A percentile compares a stretch with the other conserved stretches of the same genome.
Conservation (phyloP, 2,113 vertebrate genomes). For the Dryoscopus gambensis region DNA sequence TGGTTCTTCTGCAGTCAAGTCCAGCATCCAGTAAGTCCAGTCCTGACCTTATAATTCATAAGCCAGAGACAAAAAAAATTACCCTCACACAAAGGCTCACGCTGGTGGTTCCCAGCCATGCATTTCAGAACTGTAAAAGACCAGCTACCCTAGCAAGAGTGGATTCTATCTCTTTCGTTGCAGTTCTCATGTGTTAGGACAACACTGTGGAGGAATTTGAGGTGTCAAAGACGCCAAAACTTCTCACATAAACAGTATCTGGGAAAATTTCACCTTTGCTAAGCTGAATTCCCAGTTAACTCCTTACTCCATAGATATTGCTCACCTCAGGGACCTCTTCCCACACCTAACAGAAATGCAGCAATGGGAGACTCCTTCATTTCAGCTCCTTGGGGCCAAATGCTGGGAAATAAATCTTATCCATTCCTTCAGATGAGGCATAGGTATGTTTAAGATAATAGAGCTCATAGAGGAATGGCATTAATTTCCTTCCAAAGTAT, state of each 20-base stretch:
- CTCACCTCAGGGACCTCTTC: not conserved
- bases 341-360: not conserved
- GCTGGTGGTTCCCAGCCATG: not conserved
- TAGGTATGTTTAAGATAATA: not conserved
- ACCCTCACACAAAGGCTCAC: not conserved
- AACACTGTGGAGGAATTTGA: not conserved
- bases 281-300: not conserved
- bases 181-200: not conserved
- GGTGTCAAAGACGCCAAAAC: not conserved
- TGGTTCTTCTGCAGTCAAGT: not conserved
- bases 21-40: not conserved
- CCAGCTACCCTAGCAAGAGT: not conserved
- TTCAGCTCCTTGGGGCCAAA: not conserved
- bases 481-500: not conserved
- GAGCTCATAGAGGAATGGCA: not conserved
- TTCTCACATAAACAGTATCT: not conserved
- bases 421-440: not conserved
- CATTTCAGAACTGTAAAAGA: not conserved
- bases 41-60: not conserved
- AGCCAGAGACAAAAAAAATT: not conserved
- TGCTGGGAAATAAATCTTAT: not conserved
- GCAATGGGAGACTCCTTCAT: not conserved
- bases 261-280: not conserved
- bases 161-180: not conserved
- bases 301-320: not conserved